Evolutionary conservation across 2,888 invertebrate species (phyloP), one percentile per base, ranked within the genome.

Genomic region (Heliothis peltigera): DNA sequence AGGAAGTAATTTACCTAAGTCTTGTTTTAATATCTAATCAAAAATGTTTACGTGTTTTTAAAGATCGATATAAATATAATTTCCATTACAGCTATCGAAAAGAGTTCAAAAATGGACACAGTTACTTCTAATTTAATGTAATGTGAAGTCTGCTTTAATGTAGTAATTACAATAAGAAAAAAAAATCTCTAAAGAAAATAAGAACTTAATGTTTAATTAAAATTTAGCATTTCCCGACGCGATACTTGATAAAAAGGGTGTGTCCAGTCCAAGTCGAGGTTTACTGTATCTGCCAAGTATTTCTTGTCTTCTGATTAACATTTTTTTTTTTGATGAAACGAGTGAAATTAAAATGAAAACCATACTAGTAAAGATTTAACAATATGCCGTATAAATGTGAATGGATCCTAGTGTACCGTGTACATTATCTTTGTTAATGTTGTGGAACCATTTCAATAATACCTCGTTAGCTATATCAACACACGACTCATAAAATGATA

Each of bases 381-480:
- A 64, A 60, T 56, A 43, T 65, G 35, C 39, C 49, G 32, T 49
- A 69, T 60, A 69, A 39, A 57, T 46, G 55, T 64, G 32, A 47
- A 61, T 60, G 56, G 70, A 59, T 59, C 56, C 25, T 49, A 56
- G 42, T 32, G 39, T 49, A 25, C 17, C n/a, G 48, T 52, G 48
- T 49, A 22, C 43, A 75, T 65, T 70, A 70, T 72, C 51, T 74
- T 44, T 52, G 55, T 59, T 77, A 77, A 76, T 70, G 63, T 53
- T 64, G 73, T 67, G 76, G 77, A 77, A 77, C 82, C 65, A 64
- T 72, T 69, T 71, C 67, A 82, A 81, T 83, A 81, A 75, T 75
- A 72, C 65, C 79, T 81, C 73, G 79, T 84, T 81, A 82, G 74
- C 73, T 70, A 59, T 80, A 77, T 79, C 64, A 79, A 81, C 77